These are phyloP conservation scores for Zeus faber DNA, from an alignment of 2,113 vertebrate species.

Conservation along the genomic window DNA sequence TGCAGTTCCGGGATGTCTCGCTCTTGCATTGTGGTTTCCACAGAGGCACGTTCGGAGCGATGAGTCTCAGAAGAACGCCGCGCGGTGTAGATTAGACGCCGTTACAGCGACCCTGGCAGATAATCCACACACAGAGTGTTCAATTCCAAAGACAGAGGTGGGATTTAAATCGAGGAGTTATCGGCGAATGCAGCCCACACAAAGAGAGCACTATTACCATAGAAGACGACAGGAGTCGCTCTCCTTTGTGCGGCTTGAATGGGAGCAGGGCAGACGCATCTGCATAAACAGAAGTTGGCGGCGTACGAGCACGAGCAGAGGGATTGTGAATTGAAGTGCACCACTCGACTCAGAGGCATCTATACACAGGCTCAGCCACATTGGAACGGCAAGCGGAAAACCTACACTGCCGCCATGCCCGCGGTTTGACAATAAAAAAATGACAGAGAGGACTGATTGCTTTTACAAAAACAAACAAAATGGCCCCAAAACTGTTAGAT, in stretches of 20 bases:
- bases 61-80: constrained; percentile 47
- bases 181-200: constrained; percentile 42
- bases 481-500: too few relatives aligned
- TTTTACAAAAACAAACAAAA: too few relatives aligned
- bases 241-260: constrained; percentile 51
- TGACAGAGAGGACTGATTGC: too few relatives aligned
- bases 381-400: constrained; percentile 64
- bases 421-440: too few relatives aligned
- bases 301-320: too few relatives aligned
- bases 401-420: too few relatives aligned
- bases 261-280: constrained; percentile 30
- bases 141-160: constrained; percentile 48
- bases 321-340: constrained; percentile 36
- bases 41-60: constrained; percentile 18
- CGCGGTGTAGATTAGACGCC: constrained; percentile 55
- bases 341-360: constrained; percentile 34
- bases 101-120: constrained; percentile 64
- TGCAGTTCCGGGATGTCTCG: constrained; percentile 37
- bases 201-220: constrained; percentile 61
- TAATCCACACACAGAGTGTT: constrained; percentile 61
- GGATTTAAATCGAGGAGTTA: constrained; percentile 66
- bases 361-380: constrained; percentile 8
- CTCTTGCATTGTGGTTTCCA: constrained; percentile 41
- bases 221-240: constrained; percentile 51
- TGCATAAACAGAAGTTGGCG: constrained; percentile 68